phyloP scores from a whole-genome alignment of 2,888 invertebrate species.

The Acleris cristana region DNA sequence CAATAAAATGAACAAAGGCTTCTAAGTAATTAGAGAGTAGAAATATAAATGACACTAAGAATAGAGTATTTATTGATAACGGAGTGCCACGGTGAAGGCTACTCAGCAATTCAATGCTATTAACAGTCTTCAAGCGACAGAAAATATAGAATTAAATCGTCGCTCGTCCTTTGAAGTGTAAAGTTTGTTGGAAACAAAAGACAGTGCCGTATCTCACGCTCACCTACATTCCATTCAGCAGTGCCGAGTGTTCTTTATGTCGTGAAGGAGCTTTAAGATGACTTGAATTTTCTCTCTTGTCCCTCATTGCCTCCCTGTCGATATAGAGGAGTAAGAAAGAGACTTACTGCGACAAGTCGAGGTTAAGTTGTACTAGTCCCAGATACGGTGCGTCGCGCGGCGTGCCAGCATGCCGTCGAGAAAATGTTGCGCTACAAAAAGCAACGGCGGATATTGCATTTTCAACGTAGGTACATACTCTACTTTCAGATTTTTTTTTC shows the following conservation, averaged over 20 bases:
- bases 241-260: conserved; percentile 1
- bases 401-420: not conserved
- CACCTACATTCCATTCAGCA: conserved; percentile 14
- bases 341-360: too few species aligned
- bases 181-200: conserved; percentile 9
- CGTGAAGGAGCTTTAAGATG: not conserved
- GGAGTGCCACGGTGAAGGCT: conserved; percentile 1
- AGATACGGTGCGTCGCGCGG: too few species aligned
- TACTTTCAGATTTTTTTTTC: not conserved
- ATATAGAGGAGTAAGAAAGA: too few species aligned
- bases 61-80: conserved; percentile 1
- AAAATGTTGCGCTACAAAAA: not conserved
- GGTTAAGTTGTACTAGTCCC: too few species aligned
- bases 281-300: not conserved
- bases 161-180: not conserved
- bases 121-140: too few species aligned
- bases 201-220: conserved; percentile 12
- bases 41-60: not conserved
- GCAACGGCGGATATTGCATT: conserved; percentile 10
- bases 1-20: too few species aligned
- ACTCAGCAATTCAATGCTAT: not conserved
- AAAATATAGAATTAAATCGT: too few species aligned
- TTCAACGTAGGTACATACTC: not conserved
- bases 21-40: too few species aligned
- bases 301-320: too few species aligned